Evolutionary conservation across 92 coral and sea anemone species (phyloP), one percentile per base, ranked within the genome.

Genomic region (Phenganax subtilis): DNA sequence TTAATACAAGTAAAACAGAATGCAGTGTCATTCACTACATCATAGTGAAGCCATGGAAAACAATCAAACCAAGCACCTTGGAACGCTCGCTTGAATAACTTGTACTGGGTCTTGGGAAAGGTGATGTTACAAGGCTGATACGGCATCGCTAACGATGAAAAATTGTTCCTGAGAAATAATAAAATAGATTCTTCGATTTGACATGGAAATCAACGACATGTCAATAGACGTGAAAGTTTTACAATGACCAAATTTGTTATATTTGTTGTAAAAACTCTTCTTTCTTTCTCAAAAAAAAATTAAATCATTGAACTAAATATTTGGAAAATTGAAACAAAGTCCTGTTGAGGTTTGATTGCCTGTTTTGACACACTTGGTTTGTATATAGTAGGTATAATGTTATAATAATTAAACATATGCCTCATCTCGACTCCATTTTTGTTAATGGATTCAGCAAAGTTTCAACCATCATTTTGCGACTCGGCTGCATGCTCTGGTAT

Each of bases 21-120:
- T 57, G 72, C 85, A 75, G 61, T 68, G 69, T 85, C 91, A 55
- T 75, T 81, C 75, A 57, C 78, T 86, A 84, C 88, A 75, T 87
- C 86, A 72, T 80, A 84, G 60, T 87, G 85, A 11, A 87, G 75
- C 87, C 90, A 84, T 75, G 58, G 64, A 29, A 62, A 77, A 66
- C 81, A 85, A 47, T 84, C 87, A 81, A 84, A 87, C 87, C 90
- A 87, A 57, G 80, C 58, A 65, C 75, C 55, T 81, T 81, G 84
- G 73, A 81, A 81, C 28, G 84, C 71, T 54, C 84, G 84, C 55
- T 81, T 81, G 25, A 70, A 70, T 70, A 17, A 70, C 75, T 70
- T 70, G 75, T 51, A 70, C 54, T 70, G 75, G 20, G 68, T 70
- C 75, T 37, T 71, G 11, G 76, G 76, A 52, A 71, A 71, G 12